Base-by-base conservation (phyloP, 1,140 invertebrate species). In the Saccostrea echinata region DNA sequence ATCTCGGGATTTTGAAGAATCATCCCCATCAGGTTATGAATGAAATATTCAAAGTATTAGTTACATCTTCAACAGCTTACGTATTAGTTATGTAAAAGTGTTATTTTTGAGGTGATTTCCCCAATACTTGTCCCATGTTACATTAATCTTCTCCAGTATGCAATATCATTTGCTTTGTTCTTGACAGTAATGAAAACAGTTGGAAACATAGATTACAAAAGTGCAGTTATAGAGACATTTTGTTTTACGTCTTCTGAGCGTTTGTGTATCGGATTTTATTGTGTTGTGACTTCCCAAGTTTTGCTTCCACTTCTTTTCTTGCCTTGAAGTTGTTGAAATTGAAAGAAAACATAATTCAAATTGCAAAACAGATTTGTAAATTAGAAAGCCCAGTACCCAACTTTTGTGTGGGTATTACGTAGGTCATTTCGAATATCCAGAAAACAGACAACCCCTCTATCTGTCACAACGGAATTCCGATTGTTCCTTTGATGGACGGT, bases 401-500 rank as follows among this genome's bases (percentile, higher is more conserved):
- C 16, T 61, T 55, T 61, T 61, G 18, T 18, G 55, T 18, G 55
- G 0, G 55, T n/a, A 21, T 21, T 61, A 61, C 21, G 18, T 18
- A n/a, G 55, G 55, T n/a, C 18, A 61, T 61, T 61, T 61, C 68
- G 8, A 33, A 33, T 30, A 76, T 30, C 27, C 12, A 8, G 68
- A 30, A 27, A 76, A 35, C 27, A 30, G 68, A 35, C 68, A 76
- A 64, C 11, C 27, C 30, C 11, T 76, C 68, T 33, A 18, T 76
- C 68, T 4, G 68, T 30, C 68, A 30, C 27, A 76, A 68, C 18
- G 11, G 53, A 55, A 3, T 61, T 61, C 55, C 18, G 55, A 61
- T 61, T 76, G 68, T 76, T 76, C 68, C 11, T 33, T 76, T 76
- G 68, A 76, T 76, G 68, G 27, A 76, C 68, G 68, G 27, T 76